A percentile compares a stretch with the other conserved stretches of the same genome.
Evolutionary conservation across 2,113 vertebrate species (phyloP).

Genomic region (Pseudorasbora parva): DNA sequence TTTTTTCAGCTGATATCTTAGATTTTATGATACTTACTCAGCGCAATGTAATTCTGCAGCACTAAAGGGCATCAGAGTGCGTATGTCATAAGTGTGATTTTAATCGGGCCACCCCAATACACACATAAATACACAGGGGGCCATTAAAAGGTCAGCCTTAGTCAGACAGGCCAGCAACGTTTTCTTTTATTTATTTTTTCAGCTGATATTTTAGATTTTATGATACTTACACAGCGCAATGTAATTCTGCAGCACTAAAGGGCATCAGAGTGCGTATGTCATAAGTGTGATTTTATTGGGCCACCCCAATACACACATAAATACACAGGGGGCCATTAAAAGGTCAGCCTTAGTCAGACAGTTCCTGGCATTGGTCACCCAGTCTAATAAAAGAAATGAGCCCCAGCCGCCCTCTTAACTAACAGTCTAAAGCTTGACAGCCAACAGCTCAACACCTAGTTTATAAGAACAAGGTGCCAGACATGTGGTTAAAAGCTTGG

Average conservation of each 20-base stretch:
- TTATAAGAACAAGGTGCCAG: constrained; percentile 36
- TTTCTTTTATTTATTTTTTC: background rate
- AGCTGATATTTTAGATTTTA: background rate
- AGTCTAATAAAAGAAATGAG: constrained; percentile 56
- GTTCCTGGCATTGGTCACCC: constrained; percentile 42
- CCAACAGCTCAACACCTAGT: constrained; percentile 25
- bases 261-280: constrained; percentile 20
- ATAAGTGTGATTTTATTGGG: too few species aligned
- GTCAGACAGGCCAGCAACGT: too few species aligned
- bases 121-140: too few species aligned
- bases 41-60: too few species aligned
- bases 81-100: too few species aligned
- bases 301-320: constrained; percentile 8
- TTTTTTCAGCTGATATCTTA: too few species aligned
- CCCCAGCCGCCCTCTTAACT: constrained; percentile 40
- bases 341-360: constrained; percentile 53
- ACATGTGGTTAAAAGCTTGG: background rate
- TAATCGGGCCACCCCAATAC: too few species aligned
- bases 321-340: constrained; percentile 46
- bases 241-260: constrained; percentile 11
- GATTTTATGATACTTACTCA: too few species aligned
- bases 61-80: too few species aligned
- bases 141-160: too few species aligned
- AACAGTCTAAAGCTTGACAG: background rate
- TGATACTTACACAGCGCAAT: background rate